These are phyloP conservation scores for Alectoris magna DNA, from an alignment of 2,797 vertebrate species.

Conservation along the genomic window DNA sequence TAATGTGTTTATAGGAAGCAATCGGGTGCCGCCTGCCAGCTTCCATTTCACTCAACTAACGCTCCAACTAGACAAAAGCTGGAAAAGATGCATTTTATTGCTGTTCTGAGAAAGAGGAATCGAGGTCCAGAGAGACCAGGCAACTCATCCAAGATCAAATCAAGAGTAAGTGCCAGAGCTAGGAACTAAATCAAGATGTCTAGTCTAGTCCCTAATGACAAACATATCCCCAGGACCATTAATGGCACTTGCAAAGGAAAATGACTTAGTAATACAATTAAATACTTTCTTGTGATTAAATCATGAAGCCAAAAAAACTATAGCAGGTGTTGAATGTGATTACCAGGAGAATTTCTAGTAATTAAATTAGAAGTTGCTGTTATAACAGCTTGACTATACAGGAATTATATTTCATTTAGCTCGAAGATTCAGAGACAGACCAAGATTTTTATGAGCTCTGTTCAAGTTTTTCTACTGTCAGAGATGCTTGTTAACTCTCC, in stretches of 20 bases:
- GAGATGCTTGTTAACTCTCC: neutral
- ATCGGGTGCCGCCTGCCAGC: neutral
- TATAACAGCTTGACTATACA: neutral
- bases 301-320: neutral
- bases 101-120: neutral
- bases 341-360: neutral
- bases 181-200: neutral
- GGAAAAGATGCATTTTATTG: slow-evolving; percentile 3
- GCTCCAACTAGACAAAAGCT: slow-evolving; percentile 1
- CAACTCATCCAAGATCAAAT: neutral
- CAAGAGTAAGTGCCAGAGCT: neutral
- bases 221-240: neutral
- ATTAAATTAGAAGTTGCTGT: slow-evolving; percentile 6
- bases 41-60: slow-evolving; percentile 11
- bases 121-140: neutral
- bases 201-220: neutral
- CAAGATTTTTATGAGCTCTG: neutral
- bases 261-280: neutral
- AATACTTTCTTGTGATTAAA: neutral
- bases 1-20: neutral
- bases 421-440: neutral
- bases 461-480: neutral
- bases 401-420: neutral
- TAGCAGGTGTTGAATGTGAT: slow-evolving; percentile 1
- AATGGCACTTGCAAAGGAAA: slow-evolving; percentile 17